A percentile compares a stretch with the other conserved stretches of the same genome.
Conservation (phyloP, 2,113 vertebrate species). For the Tyrannus savana region DNA sequence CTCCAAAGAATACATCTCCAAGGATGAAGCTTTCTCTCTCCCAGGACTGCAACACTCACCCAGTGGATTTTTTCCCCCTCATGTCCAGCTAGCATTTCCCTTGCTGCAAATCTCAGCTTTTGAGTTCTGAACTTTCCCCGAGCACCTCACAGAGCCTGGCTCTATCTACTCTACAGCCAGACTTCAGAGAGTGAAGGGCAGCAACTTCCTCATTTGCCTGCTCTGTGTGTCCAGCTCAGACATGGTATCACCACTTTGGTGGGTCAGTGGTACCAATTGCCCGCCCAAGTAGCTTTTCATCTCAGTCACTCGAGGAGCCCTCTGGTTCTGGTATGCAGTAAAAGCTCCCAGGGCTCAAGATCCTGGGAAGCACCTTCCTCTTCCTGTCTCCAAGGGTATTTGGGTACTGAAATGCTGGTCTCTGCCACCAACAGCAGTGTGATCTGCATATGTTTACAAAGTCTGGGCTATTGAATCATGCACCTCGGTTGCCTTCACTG, state of each 20-base stretch:
- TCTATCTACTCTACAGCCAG: neutral
- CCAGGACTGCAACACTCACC: neutral
- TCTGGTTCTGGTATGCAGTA: neutral
- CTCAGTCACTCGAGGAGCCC: neutral
- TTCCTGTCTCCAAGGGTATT: neutral
- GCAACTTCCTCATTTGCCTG: neutral
- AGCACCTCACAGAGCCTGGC: neutral
- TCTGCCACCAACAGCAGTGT: neutral
- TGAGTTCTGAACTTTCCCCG: neutral
- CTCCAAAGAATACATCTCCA: neutral
- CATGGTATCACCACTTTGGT: neutral
- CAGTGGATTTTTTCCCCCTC: neutral
- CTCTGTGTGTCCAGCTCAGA: neutral
- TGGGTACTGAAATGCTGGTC: accelerated
- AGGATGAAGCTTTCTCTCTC: neutral
- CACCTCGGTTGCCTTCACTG: neutral
- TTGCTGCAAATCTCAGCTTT: neutral
- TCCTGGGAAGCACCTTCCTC: neutral
- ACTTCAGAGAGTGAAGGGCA: neutral
- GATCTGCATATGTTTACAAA: neutral
- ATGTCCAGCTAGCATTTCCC: neutral
- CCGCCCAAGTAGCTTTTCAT: accelerated
- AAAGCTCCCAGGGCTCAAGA: neutral
- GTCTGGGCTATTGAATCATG: neutral
- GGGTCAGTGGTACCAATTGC: neutral